phyloP scores from a whole-genome alignment of 2,113 vertebrate species.

The Steatornis caripensis region DNA sequence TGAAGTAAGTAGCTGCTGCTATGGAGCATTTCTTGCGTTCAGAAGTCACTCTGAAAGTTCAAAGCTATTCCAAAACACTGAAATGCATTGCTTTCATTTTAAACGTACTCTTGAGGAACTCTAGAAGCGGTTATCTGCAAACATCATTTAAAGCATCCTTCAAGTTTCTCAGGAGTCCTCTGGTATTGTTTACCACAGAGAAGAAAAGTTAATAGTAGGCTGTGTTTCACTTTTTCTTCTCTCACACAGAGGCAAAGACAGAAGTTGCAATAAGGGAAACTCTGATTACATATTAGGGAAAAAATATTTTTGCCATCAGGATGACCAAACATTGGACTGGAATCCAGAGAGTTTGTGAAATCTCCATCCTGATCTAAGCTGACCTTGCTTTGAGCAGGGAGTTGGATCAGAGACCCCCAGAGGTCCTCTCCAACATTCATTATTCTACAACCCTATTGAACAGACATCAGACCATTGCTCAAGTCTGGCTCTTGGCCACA shows the following conservation, averaged over 20 bases:
- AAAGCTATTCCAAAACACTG: not conserved
- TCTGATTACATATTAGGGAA: not conserved
- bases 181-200: not conserved
- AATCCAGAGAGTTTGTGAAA: not conserved
- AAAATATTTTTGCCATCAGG: not conserved
- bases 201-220: not conserved
- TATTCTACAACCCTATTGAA: not conserved
- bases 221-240: not conserved
- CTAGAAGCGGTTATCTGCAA: not conserved
- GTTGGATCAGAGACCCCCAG: not conserved
- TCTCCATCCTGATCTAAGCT: not conserved
- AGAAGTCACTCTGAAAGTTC: not conserved
- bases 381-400: not conserved
- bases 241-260: not conserved
- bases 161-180: not conserved
- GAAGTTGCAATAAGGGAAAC: not conserved
- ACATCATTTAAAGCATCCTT: not conserved
- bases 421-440: not conserved
- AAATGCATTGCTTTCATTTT: not conserved
- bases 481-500: not conserved
- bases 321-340: not conserved
- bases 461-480: not conserved
- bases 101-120: not conserved
- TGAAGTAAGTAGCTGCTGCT: not conserved
- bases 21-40: not conserved